Percentiles rank a stretch among this genome's conserved stretches.
Conservation (phyloP, 92 coral and sea anemone genomes). For the Paragorgia papillata region DNA sequence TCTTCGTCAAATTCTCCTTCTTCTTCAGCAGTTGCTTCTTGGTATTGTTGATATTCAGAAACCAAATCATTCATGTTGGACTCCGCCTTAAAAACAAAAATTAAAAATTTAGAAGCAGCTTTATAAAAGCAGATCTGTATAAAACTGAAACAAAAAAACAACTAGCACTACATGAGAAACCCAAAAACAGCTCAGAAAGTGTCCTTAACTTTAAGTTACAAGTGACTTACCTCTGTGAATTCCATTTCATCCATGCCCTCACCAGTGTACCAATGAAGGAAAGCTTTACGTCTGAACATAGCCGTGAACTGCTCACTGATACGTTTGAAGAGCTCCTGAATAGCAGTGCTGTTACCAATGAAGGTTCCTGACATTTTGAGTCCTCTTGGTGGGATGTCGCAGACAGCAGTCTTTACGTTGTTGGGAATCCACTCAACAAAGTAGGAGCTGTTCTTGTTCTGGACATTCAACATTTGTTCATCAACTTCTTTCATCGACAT, state of each 20-base stretch:
- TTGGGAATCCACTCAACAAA: constrained; percentile 99
- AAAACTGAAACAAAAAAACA: too few relatives aligned
- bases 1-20: constrained; percentile 63
- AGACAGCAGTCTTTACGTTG: constrained; percentile 99
- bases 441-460: constrained; percentile 99
- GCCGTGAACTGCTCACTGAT: constrained; percentile 99
- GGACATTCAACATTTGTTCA: constrained; percentile 98
- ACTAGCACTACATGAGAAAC: too few relatives aligned
- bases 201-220: too few relatives aligned
- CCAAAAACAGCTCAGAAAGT: too few relatives aligned
- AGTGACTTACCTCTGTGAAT: constrained; percentile 88
- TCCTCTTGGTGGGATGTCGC: constrained; percentile 99
- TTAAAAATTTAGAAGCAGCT: neutral
- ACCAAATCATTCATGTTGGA: constrained; percentile 95
- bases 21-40: constrained; percentile 71
- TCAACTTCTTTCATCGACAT: constrained; percentile 99
- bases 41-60: constrained; percentile 92
- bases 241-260: constrained; percentile 99
- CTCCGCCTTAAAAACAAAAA: constrained; percentile 71
- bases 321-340: constrained; percentile 97
- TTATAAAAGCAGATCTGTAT: constrained; percentile 10
- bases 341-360: constrained; percentile 99
- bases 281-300: constrained; percentile 99
- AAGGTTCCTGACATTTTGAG: constrained; percentile 97
- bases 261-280: constrained; percentile 99